phyloP scores from a whole-genome alignment of 1,140 invertebrate genomes.

The Anoplolepis gracilipes region DNA sequence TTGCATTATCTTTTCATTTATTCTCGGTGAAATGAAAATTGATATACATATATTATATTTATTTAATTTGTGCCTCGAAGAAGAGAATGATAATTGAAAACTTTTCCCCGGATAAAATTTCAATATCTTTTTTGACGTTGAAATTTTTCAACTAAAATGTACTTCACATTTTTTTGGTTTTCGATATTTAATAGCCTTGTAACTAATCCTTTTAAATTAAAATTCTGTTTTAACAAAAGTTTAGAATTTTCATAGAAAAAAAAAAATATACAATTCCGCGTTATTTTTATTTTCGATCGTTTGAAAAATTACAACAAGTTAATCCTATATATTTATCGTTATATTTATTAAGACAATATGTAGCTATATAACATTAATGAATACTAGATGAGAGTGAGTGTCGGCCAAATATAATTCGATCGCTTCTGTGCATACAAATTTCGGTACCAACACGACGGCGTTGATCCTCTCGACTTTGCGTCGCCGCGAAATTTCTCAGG shows the following conservation, averaged over 20 bases:
- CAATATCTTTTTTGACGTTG: not conserved
- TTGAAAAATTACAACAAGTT: not conserved
- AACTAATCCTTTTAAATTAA: not conserved
- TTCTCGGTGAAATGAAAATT: not conserved
- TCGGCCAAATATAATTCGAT: not conserved
- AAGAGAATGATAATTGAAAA: not conserved
- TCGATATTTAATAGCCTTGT: not conserved
- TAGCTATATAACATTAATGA: not conserved
- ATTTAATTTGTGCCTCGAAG: not conserved
- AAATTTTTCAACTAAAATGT: not conserved
- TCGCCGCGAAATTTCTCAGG: slow-evolving; percentile 17
- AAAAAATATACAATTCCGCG: not conserved
- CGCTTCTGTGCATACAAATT: slow-evolving; percentile 18
- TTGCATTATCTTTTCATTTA: not conserved
- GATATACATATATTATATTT: not conserved
- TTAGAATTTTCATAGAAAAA: not conserved
- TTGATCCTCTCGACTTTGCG: slow-evolving; percentile 17
- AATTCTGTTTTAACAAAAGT: not conserved
- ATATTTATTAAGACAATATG: not conserved
- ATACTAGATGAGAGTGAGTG: not conserved
- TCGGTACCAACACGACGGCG: not conserved
- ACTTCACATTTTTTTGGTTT: not conserved
- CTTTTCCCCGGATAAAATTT: not conserved
- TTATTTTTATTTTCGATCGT: not conserved
- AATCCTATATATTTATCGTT: too few relatives aligned